Conservation (phyloP, 2,113 vertebrate genomes). For the Pteronura brasiliensis region DNA sequence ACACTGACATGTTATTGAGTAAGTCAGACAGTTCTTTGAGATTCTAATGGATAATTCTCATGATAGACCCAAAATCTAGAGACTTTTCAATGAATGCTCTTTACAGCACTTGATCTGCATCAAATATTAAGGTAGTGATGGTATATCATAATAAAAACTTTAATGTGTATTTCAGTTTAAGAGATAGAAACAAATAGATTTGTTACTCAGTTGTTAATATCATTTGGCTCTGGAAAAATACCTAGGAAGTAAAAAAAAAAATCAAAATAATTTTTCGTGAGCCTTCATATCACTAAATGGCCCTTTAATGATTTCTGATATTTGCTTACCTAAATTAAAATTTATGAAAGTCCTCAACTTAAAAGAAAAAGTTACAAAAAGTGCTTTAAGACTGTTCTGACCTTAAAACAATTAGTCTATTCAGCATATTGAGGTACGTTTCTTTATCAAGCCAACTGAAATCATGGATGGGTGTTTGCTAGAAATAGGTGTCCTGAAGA, state of each 20-base stretch:
- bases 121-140: background rate
- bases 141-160: background rate
- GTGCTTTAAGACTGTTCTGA: background rate
- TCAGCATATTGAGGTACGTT: background rate
- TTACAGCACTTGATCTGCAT: background rate
- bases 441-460: background rate
- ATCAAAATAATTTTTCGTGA: background rate
- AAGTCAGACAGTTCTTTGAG: background rate
- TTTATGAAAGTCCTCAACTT: background rate
- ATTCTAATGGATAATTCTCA: background rate
- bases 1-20: background rate
- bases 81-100: background rate
- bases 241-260: background rate
- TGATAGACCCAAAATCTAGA: background rate
- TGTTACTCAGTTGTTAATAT: background rate
- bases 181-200: background rate
- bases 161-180: background rate
- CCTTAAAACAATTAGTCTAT: background rate
- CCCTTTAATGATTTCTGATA: background rate
- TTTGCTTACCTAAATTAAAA: background rate
- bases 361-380: background rate
- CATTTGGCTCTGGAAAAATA: background rate
- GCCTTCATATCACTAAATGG: background rate
- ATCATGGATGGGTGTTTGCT: background rate
- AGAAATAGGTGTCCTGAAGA: background rate